Evolutionary conservation across 2,113 vertebrate species (phyloP).

Genomic region (Bubo scandiacus): DNA sequence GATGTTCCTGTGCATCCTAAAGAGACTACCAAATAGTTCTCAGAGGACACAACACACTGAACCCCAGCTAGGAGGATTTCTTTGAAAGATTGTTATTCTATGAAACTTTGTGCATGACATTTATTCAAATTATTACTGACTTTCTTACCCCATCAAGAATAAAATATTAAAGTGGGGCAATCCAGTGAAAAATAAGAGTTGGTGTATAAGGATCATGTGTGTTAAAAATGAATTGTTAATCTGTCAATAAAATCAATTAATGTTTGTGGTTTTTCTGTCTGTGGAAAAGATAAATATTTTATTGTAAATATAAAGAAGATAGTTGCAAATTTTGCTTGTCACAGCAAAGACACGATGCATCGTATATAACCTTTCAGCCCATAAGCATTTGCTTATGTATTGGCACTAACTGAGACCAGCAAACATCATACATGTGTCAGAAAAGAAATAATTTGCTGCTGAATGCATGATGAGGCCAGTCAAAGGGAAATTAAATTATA

Average conservation of each 20-base stretch:
- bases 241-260: neutral
- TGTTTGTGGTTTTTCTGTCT: neutral
- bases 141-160: neutral
- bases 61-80: neutral
- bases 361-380: neutral
- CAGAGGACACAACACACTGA: neutral
- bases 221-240: neutral
- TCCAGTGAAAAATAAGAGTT: neutral
- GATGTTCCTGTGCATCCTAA: neutral
- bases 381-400: neutral
- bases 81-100: neutral
- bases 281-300: neutral
- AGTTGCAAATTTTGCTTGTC: neutral
- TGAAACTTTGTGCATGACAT: neutral
- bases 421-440: neutral
- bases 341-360: neutral
- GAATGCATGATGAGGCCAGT: neutral
- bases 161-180: neutral
- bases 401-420: neutral
- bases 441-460: neutral
- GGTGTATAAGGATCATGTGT: neutral
- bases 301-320: neutral
- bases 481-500: neutral
- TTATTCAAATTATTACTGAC: slow-evolving; percentile 4
- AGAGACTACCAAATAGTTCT: neutral